A percentile compares a stretch with the other conserved stretches of the same genome.
Conservation (phyloP, 2,113 vertebrate species). For the Nothobranchius kuhntae region DNA sequence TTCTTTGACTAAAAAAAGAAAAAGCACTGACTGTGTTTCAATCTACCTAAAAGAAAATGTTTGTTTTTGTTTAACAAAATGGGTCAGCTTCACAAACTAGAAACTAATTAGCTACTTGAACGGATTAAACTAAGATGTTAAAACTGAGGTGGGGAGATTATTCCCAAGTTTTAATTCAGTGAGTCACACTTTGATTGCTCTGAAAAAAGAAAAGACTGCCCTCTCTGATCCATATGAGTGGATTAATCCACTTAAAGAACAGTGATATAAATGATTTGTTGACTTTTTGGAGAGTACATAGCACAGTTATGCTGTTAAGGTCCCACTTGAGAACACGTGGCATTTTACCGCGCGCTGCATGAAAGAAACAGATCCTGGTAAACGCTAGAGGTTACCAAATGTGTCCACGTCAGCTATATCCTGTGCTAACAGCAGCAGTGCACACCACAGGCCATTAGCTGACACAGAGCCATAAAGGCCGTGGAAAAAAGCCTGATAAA, state of each 20-base stretch:
- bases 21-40: too few species aligned
- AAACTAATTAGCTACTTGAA: too few species aligned
- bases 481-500: conserved; percentile 71
- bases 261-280: conserved; percentile 18
- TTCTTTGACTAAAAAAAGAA: too few species aligned
- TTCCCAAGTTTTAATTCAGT: too few species aligned
- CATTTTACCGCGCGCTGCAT: conserved; percentile 53
- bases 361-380: conserved; percentile 45
- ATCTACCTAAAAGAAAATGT: too few species aligned
- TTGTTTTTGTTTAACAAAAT: too few species aligned
- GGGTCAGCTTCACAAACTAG: too few species aligned
- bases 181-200: too few species aligned
- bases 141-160: too few species aligned
- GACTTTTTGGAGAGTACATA: conserved; percentile 18
- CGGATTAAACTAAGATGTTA: too few species aligned
- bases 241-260: background rate
- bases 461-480: conserved; percentile 70
- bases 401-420: conserved; percentile 64
- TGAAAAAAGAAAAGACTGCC: too few species aligned
- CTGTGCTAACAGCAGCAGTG: conserved; percentile 67
- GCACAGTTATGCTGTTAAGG: conserved; percentile 39
- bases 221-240: too few species aligned
- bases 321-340: conserved; percentile 54
- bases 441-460: conserved; percentile 62
- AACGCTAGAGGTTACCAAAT: conserved; percentile 57